Percentiles rank a stretch among this genome's conserved stretches.
Evolutionary conservation across 2,113 vertebrate species (phyloP).

Genomic region (Sclerurus mexicanus): DNA sequence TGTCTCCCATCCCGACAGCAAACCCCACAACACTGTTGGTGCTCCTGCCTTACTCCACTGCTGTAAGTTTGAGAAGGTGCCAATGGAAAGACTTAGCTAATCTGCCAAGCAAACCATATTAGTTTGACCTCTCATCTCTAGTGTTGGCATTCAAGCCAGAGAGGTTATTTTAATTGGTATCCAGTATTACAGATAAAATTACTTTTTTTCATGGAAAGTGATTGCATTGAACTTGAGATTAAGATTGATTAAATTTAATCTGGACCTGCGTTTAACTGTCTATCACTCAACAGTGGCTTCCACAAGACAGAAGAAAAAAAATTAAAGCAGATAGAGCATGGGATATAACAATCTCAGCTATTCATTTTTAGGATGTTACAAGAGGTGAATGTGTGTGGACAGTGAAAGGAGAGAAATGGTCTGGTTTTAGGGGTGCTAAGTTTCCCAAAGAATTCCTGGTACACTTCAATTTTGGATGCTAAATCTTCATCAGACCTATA

Average conservation of each 20-base stretch:
- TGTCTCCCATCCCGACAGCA: not conserved
- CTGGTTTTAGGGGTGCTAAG: not conserved
- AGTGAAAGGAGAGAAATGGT: not conserved
- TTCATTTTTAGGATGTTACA: not conserved
- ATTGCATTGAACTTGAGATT: conserved; percentile 4
- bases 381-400: not conserved
- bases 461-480: not conserved
- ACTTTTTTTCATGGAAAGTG: not conserved
- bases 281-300: not conserved
- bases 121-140: conserved; percentile 5
- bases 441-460: not conserved
- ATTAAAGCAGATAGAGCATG: not conserved
- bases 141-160: not conserved
- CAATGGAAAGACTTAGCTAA: conserved; percentile 32
- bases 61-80: conserved; percentile 8
- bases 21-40: not conserved
- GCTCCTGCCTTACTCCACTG: not conserved
- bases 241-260: not conserved
- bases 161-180: conserved; percentile 28
- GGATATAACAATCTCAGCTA: not conserved
- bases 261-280: not conserved
- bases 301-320: not conserved
- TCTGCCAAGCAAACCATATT: conserved; percentile 30
- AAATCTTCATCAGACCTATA: not conserved
- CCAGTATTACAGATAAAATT: not conserved